These are phyloP conservation scores for Felis catus DNA, from an alignment of 2,113 vertebrate species.

Conservation along the genomic window F.catus_Fca126_mat1.0 CM031419.1:134389001-134389500, in stretches of 20 bases:
- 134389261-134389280: not conserved
- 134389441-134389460: no score
- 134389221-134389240: not conserved
- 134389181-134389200: not conserved
- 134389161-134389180: not conserved
- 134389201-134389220: constrained; percentile 11
- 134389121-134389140: not conserved
- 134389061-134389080: constrained; percentile 33
- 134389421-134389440: not conserved
- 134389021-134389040: constrained; percentile 65
- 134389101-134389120: not conserved
- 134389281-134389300: not conserved
- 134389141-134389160: not conserved
- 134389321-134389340: not conserved
- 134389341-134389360: not conserved
- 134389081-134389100: constrained; percentile 24
- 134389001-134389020: constrained; percentile 60
- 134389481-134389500: no score
- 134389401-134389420: not conserved
- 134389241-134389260: not conserved
- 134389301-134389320: not conserved
- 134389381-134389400: not conserved
- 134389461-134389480: no score
- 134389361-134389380: not conserved
- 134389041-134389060: constrained; percentile 44